A percentile compares a stretch with the other conserved stretches of the same genome.
These are phyloP conservation scores for Lepidurus packardi DNA, from an alignment of 1,140 invertebrate species.

Conservation along the genomic window DNA sequence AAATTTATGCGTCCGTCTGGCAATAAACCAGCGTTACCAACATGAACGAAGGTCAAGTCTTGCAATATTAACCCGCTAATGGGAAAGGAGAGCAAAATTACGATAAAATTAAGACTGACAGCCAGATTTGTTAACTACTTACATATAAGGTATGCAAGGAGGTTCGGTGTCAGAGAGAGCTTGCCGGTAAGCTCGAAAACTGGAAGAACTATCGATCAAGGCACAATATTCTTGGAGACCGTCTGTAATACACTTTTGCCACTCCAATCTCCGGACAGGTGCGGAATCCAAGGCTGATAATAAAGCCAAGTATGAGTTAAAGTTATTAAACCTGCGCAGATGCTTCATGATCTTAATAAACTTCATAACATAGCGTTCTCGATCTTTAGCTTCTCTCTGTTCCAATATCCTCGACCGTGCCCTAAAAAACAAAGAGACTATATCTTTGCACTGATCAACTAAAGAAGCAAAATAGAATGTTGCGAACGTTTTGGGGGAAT, in stretches of 20 bases:
- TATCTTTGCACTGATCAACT: not conserved
- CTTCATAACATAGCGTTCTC: constrained; percentile 93
- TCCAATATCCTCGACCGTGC: constrained; percentile 71
- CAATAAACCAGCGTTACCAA: constrained; percentile 87
- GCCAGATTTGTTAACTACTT: constrained; percentile 37
- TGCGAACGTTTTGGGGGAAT: constrained; percentile 35
- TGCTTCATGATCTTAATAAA: constrained; percentile 99
- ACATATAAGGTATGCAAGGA: constrained; percentile 98
- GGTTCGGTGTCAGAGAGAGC: constrained; percentile 89
- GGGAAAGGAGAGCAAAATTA: constrained; percentile 42
- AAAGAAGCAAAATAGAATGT: constrained; percentile 8
- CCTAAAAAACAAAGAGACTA: constrained; percentile 46
- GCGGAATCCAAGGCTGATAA: constrained; percentile 94
- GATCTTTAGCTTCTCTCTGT: constrained; percentile 78
- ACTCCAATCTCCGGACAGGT: constrained; percentile 87
- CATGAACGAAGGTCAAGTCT: constrained; percentile 97
- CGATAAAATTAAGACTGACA: constrained; percentile 19
- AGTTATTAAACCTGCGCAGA: constrained; percentile 86
- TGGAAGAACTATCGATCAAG: constrained; percentile 91
- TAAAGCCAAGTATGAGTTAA: constrained; percentile 95
- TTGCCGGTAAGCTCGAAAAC: constrained; percentile 89
- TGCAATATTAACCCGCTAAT: constrained; percentile 91
- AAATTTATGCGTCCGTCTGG: constrained; percentile 86
- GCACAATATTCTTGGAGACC: constrained; percentile 85
- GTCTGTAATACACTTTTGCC: constrained; percentile 83